Evolutionary conservation across 2,113 vertebrate species (phyloP).

Genomic region (Jaculus jaculus): DNA sequence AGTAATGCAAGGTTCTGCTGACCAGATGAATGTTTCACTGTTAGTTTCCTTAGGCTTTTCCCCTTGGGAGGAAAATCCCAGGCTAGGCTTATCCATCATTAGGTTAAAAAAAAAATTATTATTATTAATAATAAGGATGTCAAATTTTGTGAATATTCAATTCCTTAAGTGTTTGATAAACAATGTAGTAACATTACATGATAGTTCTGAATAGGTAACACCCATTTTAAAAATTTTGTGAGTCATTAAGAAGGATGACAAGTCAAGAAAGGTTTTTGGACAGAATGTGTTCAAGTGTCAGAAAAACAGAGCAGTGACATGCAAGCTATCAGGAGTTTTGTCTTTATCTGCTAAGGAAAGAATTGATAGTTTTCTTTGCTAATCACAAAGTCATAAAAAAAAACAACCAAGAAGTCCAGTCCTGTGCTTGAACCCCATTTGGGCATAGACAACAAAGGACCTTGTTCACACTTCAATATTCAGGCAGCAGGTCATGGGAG

Average conservation of each 20-base stretch:
- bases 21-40: background rate
- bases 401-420: background rate
- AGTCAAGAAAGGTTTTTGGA: background rate
- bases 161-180: constrained; percentile 3
- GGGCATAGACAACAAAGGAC: background rate
- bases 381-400: background rate
- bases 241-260: background rate
- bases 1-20: background rate
- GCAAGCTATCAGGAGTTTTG: background rate
- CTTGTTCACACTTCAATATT: background rate
- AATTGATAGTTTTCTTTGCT: background rate
- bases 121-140: background rate
- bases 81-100: background rate
- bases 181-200: background rate
- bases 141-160: background rate
- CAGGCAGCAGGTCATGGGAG: background rate
- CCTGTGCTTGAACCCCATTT: background rate
- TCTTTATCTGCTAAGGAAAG: background rate
- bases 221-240: background rate
- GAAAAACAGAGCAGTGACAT: background rate
- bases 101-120: background rate
- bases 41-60: background rate
- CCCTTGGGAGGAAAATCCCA: background rate
- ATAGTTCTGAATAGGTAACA: background rate
- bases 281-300: background rate